A percentile compares a stretch with the other conserved stretches of the same genome.
Conservation (phyloP, 2,888 invertebrate genomes). For the Nomada goodeniana region DNA sequence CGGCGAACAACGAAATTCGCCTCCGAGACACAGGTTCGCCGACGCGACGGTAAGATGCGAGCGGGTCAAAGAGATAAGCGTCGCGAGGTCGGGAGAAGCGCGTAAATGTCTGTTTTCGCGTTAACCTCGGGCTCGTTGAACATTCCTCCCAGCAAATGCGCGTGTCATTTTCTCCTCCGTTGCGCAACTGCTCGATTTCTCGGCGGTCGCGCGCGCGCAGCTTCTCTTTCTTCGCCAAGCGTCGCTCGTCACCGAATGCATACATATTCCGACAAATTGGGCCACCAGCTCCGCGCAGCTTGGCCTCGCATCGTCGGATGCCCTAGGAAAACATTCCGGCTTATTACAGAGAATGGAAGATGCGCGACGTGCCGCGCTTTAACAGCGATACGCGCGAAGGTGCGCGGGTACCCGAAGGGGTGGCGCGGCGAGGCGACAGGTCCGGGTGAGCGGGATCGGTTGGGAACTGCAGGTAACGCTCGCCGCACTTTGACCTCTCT, state of each 20-base stretch:
- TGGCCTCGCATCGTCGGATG: neutral
- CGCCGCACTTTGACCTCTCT: constrained; percentile 78
- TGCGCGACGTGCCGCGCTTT: neutral
- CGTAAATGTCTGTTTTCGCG: constrained; percentile 42
- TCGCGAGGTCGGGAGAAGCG: constrained; percentile 21
- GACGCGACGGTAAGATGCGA: neutral
- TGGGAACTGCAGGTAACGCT: constrained; percentile 40
- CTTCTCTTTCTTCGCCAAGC: constrained; percentile 32
- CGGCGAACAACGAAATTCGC: neutral
- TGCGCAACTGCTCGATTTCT: constrained; percentile 44
- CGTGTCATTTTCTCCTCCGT: constrained; percentile 53
- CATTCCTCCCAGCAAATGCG: constrained; percentile 39
- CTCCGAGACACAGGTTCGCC: neutral
- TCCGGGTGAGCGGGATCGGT: neutral
- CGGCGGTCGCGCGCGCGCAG: constrained; percentile 48
- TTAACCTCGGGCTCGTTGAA: constrained; percentile 38
- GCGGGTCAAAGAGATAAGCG: constrained; percentile 38
- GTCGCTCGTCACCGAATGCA: neutral
- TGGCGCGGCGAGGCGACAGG: neutral
- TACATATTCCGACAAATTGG: neutral
- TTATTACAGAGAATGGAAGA: neutral
- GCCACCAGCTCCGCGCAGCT: too few species aligned
- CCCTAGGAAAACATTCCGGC: too few species aligned
- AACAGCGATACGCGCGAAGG: too few species aligned
- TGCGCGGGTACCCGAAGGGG: neutral